phyloP scores from a whole-genome alignment of 2,888 invertebrate species.

The Tuberolachnus salignus region DNA sequence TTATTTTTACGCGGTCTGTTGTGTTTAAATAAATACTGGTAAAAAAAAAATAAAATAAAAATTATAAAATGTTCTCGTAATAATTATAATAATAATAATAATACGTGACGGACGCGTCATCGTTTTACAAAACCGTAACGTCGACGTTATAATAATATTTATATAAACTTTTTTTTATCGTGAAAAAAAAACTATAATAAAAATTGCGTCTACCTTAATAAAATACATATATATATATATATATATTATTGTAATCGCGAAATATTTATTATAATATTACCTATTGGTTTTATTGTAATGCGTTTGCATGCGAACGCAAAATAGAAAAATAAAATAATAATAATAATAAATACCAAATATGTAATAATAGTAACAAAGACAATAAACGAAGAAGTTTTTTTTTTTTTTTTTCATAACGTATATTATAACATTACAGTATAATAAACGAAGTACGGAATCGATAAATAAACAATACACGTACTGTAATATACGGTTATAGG shows the following conservation, averaged over 20 bases:
- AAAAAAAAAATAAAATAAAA: too few species aligned
- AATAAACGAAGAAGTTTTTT: slow-evolving; percentile 8
- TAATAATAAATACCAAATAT: too few species aligned
- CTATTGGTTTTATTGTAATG: slow-evolving; percentile 11
- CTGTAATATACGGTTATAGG: not conserved
- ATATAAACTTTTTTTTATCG: not conserved
- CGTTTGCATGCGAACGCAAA: not conserved
- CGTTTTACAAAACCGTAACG: too few species aligned
- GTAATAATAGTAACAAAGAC: too few species aligned
- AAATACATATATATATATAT: not conserved
- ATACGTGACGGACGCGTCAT: not conserved
- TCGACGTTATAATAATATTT: too few species aligned
- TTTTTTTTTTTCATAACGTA: not conserved
- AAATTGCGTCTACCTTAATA: not conserved
- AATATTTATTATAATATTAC: too few species aligned
- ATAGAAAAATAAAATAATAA: not conserved
- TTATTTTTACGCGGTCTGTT: too few species aligned
- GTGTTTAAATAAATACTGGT: too few species aligned
- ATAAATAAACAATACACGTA: slow-evolving; percentile 39
- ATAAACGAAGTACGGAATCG: not conserved
- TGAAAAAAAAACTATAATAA: not conserved
- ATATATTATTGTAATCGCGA: not conserved
- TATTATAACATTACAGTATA: not conserved
- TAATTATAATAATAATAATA: not conserved
- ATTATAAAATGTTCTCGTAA: not conserved